phyloP scores from a whole-genome alignment of 2,113 vertebrate genomes.

The Eolophus roseicapilla region DNA sequence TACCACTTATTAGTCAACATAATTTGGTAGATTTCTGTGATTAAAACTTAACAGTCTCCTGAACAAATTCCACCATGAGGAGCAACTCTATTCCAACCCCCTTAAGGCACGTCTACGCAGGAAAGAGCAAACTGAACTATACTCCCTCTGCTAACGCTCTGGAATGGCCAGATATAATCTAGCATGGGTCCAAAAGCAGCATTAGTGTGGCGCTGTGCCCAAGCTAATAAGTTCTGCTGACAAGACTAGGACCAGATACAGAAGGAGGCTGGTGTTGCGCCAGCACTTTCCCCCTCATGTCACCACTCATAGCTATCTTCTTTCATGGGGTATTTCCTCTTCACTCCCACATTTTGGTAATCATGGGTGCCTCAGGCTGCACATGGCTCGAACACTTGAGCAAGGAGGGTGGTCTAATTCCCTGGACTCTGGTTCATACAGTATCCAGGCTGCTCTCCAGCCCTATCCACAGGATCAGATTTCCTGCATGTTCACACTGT shows the following conservation, averaged over 20 bases:
- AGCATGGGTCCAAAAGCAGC: slow-evolving; percentile 15
- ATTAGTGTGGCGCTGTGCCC: background rate
- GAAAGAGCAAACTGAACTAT: slow-evolving; percentile 14
- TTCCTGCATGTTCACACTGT: background rate
- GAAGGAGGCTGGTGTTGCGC: background rate
- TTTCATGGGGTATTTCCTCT: background rate
- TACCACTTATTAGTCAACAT: background rate
- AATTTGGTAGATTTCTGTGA: background rate
- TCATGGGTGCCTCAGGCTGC: background rate
- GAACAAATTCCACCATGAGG: background rate
- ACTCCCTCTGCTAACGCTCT: background rate
- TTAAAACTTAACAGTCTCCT: background rate
- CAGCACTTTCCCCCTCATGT: background rate
- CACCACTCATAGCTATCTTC: background rate
- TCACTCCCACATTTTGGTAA: background rate
- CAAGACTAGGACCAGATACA: background rate
- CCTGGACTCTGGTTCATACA: background rate
- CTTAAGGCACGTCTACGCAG: background rate
- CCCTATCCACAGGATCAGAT: background rate
- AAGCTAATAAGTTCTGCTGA: background rate
- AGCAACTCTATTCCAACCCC: background rate
- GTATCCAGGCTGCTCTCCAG: background rate
- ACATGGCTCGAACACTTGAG: background rate
- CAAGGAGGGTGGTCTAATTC: background rate
- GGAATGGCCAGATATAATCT: background rate